Base-by-base conservation (phyloP, 2,888 invertebrate species). In the Eupithecia subumbrata region DNA sequence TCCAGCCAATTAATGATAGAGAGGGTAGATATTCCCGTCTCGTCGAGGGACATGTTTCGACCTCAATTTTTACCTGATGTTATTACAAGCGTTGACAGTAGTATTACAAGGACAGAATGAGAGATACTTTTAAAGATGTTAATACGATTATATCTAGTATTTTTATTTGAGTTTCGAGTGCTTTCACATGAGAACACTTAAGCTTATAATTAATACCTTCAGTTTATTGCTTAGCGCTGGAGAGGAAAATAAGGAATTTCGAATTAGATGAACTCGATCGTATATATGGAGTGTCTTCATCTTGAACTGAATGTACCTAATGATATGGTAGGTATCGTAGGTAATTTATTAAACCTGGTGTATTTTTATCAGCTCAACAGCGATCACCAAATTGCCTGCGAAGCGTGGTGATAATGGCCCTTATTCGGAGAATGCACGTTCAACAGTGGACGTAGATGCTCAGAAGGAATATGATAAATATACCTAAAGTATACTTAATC, bases 1-100 rank as follows among this genome's bases (percentile, higher is more conserved):
- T 89, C 86, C 88, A 84, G 87, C 89, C 90, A 91, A 92, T 91
- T 92, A 91, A 90, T 87, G 89, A 89, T 86, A 89, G 91, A 91
- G 92, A 91, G 87, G 86, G 85, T 86, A 84, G 87, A 90, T 90
- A 88, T 87, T 80, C 82, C 89, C 82, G 84, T 88, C 85, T 87
- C 88, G 84, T 80, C 83, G 85, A 86, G 89, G 91, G 91, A 88
- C 89, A 88, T 89, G 85, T 88, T 91, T 82, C 86, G 88, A 86
- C 87, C 87, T 87, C 87, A 90, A 91, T 92, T 94, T 94, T 93
- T 94, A 94, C 94, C 94, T 94, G 94, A 90, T 88, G 89, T 91
- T 90, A 92, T 91, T 90, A 89, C 89, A 83, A 86, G 86, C 89
- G 91, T 88, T 91, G 92, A 92, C 91, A 91, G 89, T 89, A 87